Base-by-base conservation (phyloP, 1,140 invertebrate species). In the Drosophila bocqueti region DNA sequence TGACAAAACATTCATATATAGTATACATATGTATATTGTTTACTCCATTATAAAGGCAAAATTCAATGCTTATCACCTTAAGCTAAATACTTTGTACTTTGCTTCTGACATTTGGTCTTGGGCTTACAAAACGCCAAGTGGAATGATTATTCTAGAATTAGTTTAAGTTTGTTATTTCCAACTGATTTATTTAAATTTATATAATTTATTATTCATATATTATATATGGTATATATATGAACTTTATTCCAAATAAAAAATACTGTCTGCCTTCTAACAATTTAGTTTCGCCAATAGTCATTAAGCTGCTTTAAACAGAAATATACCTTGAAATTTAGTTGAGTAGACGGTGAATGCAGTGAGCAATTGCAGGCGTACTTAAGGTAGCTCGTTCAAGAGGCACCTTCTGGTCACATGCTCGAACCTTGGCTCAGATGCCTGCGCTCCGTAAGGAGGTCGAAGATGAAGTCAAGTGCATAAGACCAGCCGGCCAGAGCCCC, bases 391-490 rank as follows among this genome's bases (percentile, higher is more conserved):
- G 68, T 83, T 71, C 57, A 83, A 71, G 76, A 67, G 71, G 63
- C 80, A 69, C 49, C 83, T 83, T 66, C 76, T 78, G 65, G 69
- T 49, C 38, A n/a, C 63, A 55, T 36, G 15, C 49, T 43, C 47
- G 31, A 34, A 57, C 43, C 52, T 13, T 36, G 52, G 38, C 42
- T 36, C 34, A 50, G 43, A 57, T 40, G 21, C 24, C 36, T 31
- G n/a, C 7, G 16, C 64, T 45, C 15, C 24, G 13, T 45, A 57
- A 57, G 36, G 46, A 67, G 73, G 83, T 66, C 63, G 64, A 46
- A 59, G 79, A 77, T 71, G 80, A 84, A 87, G 76, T 86, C 83
- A 87, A 87, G 83, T 81, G 84, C 76, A 83, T 81, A 79, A 83
- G 81, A 79, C 76, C 83, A 83, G 66, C 76, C 67, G 80, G 75